Evolutionary conservation across 2,888 invertebrate genomes (phyloP), one percentile per base, ranked within the genome.

Genomic region (Blastobasis adustella): DNA sequence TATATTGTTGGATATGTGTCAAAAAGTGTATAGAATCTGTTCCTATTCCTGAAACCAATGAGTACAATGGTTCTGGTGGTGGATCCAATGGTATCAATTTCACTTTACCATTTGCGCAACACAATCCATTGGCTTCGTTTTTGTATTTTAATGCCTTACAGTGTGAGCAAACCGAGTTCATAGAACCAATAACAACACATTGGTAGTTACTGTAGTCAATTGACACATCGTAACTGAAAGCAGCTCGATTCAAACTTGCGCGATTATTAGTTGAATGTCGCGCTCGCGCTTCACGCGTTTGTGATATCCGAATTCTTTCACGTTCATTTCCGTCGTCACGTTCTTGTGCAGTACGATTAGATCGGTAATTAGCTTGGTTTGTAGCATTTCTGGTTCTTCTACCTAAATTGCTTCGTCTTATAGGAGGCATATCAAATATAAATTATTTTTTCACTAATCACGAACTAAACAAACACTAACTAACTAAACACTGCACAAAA

Each of bases 341-440:
- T 63, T 64, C 58, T 57, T 66, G 59, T 57, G 62, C 63, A 66
- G 66, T 60, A 56, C 40, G 63, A 63, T n/a, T n/a, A n/a, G n/a
- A n/a, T n/a, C n/a, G n/a, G n/a, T n/a, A n/a, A 67, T 66, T 59
- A 58, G 58, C 54, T 67, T 67, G 64, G 56, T 63, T 66, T 61
- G 64, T 65, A 59, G 66, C 63, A 65, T 65, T 65, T 61, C 63
- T 8, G 56, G 62, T 63, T 54, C 47, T 62, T 57, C 57, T 63
- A n/a, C n/a, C n/a, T n/a, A n/a, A n/a, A n/a, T n/a, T n/a, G n/a
- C n/a, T n/a, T n/a, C n/a, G n/a, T n/a, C n/a, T n/a, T n/a, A n/a
- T n/a, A n/a, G n/a, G n/a, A n/a, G n/a, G n/a, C n/a, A n/a, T n/a
- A n/a, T n/a, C n/a, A n/a, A n/a, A n/a, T n/a, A n/a, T n/a, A n/a